Conservation (phyloP, 1,140 invertebrate species). For the Meloidogyne exigua region DNA sequence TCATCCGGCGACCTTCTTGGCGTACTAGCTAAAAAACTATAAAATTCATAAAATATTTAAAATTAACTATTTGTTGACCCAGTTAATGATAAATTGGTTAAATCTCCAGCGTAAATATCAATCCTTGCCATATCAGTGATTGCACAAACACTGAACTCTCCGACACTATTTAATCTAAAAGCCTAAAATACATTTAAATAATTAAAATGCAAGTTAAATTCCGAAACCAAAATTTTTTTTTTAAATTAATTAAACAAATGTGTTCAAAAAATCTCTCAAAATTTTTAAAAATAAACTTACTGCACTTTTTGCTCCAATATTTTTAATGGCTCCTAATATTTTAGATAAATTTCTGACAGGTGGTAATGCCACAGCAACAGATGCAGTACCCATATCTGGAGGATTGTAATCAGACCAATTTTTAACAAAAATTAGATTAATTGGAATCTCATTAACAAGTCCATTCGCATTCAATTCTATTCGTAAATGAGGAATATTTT, state of each 20-base stretch:
- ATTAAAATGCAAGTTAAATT: too few relatives aligned
- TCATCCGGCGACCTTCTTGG: slow-evolving; percentile 1
- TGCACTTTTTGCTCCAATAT: slow-evolving; percentile 18
- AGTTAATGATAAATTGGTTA: slow-evolving; percentile 18
- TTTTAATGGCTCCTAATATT: slow-evolving; percentile 16
- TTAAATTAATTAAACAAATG: too few relatives aligned
- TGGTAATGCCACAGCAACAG: slow-evolving; percentile 5
- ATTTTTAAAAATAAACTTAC: too few relatives aligned
- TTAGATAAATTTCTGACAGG: slow-evolving; percentile 16
- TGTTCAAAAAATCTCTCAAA: too few relatives aligned
- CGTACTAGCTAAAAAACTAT: not conserved
- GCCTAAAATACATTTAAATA: slow-evolving; percentile 18
- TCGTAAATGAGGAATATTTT: slow-evolving; percentile 22
- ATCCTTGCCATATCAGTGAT: slow-evolving; percentile 21
- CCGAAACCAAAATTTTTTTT: too few relatives aligned
- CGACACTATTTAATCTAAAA: slow-evolving; percentile 15
- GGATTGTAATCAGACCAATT: slow-evolving; percentile 32
- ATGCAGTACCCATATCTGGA: slow-evolving; percentile 25
- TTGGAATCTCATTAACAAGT: slow-evolving; percentile 29
- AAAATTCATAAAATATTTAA: not conserved
- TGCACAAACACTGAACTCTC: slow-evolving; percentile 14
- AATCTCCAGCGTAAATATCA: slow-evolving; percentile 10
- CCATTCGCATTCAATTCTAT: slow-evolving; percentile 28
- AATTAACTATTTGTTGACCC: not conserved
- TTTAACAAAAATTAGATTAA: slow-evolving; percentile 16